These are phyloP conservation scores for Callaeas wilsoni DNA, from an alignment of 2,113 vertebrate genomes.

Conservation along the genomic window DNA sequence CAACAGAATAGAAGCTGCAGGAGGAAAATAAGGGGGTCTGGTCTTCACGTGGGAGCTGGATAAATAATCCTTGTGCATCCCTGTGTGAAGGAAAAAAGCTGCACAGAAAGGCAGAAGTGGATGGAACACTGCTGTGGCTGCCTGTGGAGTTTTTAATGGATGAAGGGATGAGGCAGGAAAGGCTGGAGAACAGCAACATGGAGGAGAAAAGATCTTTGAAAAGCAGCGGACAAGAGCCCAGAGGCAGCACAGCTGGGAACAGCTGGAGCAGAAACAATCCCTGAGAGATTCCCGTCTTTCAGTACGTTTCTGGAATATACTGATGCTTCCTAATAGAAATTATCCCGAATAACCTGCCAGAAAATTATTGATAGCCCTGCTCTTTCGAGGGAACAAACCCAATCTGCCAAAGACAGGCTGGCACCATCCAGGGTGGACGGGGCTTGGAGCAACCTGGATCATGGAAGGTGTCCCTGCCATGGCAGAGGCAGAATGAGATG, in stretches of 20 bases:
- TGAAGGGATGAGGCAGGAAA: neutral
- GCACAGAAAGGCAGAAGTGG: neutral
- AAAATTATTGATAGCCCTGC: neutral
- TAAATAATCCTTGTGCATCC: neutral
- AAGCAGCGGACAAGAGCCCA: neutral
- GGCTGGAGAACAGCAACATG: neutral
- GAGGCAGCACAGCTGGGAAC: neutral
- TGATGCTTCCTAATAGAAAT: neutral
- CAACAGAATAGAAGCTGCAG: neutral
- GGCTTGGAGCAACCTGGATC: neutral
- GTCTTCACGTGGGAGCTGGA: neutral
- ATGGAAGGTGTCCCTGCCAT: neutral
- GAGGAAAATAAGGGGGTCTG: neutral
- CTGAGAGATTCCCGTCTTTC: fast-evolving
- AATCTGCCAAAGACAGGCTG: neutral
- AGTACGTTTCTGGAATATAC: neutral
- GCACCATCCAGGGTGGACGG: neutral
- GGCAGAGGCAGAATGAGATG: neutral
- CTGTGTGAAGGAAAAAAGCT: neutral
- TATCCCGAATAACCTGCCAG: neutral
- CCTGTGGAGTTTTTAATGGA: neutral
- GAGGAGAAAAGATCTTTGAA: neutral
- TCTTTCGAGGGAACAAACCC: neutral
- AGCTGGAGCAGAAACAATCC: neutral
- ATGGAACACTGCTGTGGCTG: neutral